phyloP scores from a whole-genome alignment of 2,888 invertebrate species.

The Mamestra brassicae region DNA sequence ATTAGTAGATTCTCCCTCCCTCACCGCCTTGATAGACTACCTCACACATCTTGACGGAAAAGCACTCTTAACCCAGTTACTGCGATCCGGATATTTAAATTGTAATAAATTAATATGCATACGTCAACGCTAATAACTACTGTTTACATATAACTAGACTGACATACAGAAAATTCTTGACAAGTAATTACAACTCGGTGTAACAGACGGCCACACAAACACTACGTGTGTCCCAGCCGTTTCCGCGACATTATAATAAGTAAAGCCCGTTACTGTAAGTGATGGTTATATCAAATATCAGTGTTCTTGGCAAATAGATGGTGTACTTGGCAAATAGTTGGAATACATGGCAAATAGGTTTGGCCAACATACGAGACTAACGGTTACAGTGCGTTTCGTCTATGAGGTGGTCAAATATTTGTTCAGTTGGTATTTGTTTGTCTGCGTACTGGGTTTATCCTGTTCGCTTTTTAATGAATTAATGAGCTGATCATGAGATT shows the following conservation, averaged over 20 bases:
- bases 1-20: too few relatives aligned
- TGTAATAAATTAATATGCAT: conserved; percentile 28
- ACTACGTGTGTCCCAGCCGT: conserved; percentile 62
- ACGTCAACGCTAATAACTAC: conserved; percentile 49
- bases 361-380: conserved; percentile 67
- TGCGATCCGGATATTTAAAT: conserved; percentile 18
- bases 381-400: conserved; percentile 62
- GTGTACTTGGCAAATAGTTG: conserved; percentile 56
- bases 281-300: conserved; percentile 75
- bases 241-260: conserved; percentile 73
- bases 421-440: conserved; percentile 33
- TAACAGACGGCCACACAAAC: conserved; percentile 67
- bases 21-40: too few relatives aligned
- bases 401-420: conserved; percentile 64
- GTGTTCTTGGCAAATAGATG: conserved; percentile 63
- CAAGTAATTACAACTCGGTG: conserved; percentile 64
- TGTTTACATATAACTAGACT: conserved; percentile 52
- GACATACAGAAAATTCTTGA: conserved; percentile 62
- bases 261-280: conserved; percentile 72
- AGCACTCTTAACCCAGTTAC: not conserved
- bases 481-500: conserved; percentile 24
- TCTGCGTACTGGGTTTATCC: conserved; percentile 59
- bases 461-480: conserved; percentile 61
- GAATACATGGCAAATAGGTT: conserved; percentile 57
- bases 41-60: not conserved